Conservation (phyloP, 2,113 vertebrate genomes). For the Butorides virescens region DNA sequence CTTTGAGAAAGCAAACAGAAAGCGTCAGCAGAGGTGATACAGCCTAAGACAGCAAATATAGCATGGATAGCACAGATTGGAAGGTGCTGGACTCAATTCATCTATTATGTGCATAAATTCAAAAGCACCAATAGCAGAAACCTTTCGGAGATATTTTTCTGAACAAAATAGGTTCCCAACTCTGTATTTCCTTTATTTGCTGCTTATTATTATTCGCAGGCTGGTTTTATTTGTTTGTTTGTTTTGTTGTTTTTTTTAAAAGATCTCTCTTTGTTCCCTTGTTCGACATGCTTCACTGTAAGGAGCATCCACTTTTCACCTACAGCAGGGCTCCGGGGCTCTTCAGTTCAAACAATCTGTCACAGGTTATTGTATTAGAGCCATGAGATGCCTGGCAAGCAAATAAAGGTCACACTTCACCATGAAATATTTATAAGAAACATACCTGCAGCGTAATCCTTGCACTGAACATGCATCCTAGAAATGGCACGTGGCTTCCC, state of each 20-base stretch:
- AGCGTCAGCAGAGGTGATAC: background rate
- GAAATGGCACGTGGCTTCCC: background rate
- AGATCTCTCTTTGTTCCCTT: background rate
- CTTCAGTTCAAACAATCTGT: slow-evolving; percentile 50
- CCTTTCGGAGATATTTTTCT: rapidly evolving
- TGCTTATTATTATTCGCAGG: background rate
- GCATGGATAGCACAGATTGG: background rate
- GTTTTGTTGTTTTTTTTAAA: background rate
- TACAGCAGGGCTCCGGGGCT: slow-evolving; percentile 41
- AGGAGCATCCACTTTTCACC: slow-evolving; percentile 30
- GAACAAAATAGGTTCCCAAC: background rate
- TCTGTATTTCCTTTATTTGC: background rate
- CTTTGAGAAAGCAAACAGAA: background rate
- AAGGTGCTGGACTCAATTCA: background rate
- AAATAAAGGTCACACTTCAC: slow-evolving; percentile 46
- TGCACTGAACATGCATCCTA: background rate
- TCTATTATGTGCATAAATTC: background rate
- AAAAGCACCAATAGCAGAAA: background rate
- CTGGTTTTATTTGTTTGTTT: background rate
- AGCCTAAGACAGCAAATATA: background rate
- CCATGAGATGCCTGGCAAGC: background rate
- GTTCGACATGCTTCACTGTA: slow-evolving; percentile 5
- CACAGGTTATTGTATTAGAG: slow-evolving; percentile 36
- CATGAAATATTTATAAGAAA: slow-evolving; percentile 21
- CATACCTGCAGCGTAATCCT: background rate